Evolutionary conservation across 2,797 vertebrate species (phyloP), one percentile per base, ranked within the genome.

Genomic region (Silurus lanzhouensis): DNA sequence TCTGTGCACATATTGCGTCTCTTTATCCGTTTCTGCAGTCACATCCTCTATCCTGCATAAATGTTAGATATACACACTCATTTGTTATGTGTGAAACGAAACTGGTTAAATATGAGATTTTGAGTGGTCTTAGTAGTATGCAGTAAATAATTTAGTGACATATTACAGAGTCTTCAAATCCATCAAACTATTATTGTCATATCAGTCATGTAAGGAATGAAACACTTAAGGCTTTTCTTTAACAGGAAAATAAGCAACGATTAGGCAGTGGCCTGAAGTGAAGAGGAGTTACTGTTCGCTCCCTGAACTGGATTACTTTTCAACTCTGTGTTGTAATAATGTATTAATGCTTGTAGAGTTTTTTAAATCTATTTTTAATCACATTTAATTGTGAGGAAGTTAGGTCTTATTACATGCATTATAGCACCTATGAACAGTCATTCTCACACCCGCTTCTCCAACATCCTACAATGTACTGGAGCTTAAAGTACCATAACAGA

Each of bases 21-120:
- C 27, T 68, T 86, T 78, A 71, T 83, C 66, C 2, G 70, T 13
- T 17, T 60, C 38, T 71, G 12, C 78, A 86, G 55, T 48, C 52
- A 19, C 60, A n/a, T 68, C 66, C 77, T 80, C 46, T 31, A 71
- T 61, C 80, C 64, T 76, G 70, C n/a, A 31, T 76, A 38, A 68
- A 61, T 81, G 14, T 70, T 60, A 48, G 57, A 68, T 27, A 58
- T 25, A 60, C 12, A 60, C 31, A 38, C 77, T 64, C 9, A 1
- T 48, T 68, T 2, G 48, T 60, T 55, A 68, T 48, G 72, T 27
- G 44, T 80, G 55, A 79, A 61, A 17, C 13, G 2, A 52, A 60
- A 38, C 27, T 8, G 31, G 25, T 31, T 12, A 9, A 15, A 19
- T 76, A 25, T 12, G 52, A 76, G 74, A 31, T 60, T 76, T 15